phyloP scores from a whole-genome alignment of 2,113 vertebrate species.

The Xyrauchen texanus region DNA sequence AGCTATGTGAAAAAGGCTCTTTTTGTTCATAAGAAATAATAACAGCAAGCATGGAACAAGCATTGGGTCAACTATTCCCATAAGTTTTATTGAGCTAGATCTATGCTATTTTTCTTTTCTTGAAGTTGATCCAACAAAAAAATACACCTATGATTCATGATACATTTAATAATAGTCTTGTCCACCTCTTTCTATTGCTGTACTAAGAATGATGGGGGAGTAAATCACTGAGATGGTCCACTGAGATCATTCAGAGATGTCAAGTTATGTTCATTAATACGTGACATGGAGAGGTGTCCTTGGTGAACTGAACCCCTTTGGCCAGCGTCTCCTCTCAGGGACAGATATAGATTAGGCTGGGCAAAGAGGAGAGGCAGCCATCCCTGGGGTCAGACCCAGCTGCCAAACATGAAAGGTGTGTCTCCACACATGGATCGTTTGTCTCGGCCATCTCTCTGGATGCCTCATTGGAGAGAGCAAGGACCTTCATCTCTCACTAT shows the following conservation, averaged over 20 bases:
- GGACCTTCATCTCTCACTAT: constrained; percentile 71
- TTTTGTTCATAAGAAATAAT: too few species aligned
- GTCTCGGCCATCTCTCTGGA: constrained; percentile 67
- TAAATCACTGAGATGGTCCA: constrained; percentile 58
- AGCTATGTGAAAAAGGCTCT: too few species aligned
- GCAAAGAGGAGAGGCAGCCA: constrained; percentile 51
- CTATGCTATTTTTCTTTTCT: background rate
- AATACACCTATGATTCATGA: constrained; percentile 51
- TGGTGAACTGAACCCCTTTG: constrained; percentile 47
- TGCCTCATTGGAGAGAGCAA: constrained; percentile 75
- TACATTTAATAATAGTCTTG: constrained; percentile 35
- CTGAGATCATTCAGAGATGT: constrained; percentile 53
- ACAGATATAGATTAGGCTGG: constrained; percentile 51
- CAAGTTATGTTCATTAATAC: constrained; percentile 66
- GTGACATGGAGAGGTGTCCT: constrained; percentile 55
- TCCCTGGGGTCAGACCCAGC: constrained; percentile 64
- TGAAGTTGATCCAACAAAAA: constrained; percentile 11
- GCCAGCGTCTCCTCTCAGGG: constrained; percentile 52
- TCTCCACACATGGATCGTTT: constrained; percentile 67
- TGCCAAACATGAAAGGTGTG: constrained; percentile 74
- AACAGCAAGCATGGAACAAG: too few species aligned
- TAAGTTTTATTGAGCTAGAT: background rate
- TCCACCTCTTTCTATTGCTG: constrained; percentile 4
- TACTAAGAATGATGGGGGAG: constrained; percentile 35
- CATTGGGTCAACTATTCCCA: too few species aligned